Base-by-base conservation (phyloP, 2,797 vertebrate species). In the Acanthurus tractus region DNA sequence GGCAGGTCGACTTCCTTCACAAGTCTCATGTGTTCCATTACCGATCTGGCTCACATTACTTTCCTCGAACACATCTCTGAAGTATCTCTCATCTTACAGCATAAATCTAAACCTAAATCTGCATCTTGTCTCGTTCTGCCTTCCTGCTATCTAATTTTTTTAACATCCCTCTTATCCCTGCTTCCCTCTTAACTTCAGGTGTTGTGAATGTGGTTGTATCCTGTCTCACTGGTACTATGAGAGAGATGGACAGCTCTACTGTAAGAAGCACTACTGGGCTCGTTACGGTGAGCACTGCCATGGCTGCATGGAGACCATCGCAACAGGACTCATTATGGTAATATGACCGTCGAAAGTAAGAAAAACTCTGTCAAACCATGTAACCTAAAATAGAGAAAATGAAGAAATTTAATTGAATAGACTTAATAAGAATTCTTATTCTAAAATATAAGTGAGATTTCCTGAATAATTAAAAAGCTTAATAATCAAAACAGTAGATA, bases 251-350 rank as follows among this genome's bases (percentile, higher is more conserved):
- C 96, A 92, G 81, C 94, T 97, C 40, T 99, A 96, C 95, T 99
- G 98, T 90, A 98, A 97, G 93, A 97, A 97, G 88, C 97, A 99
- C 93, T 99, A 99, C 93, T 98, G 97, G 97, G 89, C 90, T 5
- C 96, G 92, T 22, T 99, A 96, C 0, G 97, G 97, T 69, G 97
- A 98, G 81, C 96, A 97, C 54, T 99, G 98, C 90, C 96, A 97
- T 0, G 96, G 98, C 77, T 99, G 98, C 92, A 95, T 94, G 0
- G 97, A 99, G 76, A 92, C 96, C 61, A 97, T 99, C 91, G 93
- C 96, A 82, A 98, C 97, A 58, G 98, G 98, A 48, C 94, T 98
- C 50, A 95, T 99, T 82, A 99, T 99, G 98, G 98, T 99, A 91
- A 95, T 91, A 2, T 12, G 0, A 17, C 48, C 2, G 8, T 18